Base-by-base conservation (phyloP, 1,140 invertebrate genomes). In the Drosophila serrata region DNA sequence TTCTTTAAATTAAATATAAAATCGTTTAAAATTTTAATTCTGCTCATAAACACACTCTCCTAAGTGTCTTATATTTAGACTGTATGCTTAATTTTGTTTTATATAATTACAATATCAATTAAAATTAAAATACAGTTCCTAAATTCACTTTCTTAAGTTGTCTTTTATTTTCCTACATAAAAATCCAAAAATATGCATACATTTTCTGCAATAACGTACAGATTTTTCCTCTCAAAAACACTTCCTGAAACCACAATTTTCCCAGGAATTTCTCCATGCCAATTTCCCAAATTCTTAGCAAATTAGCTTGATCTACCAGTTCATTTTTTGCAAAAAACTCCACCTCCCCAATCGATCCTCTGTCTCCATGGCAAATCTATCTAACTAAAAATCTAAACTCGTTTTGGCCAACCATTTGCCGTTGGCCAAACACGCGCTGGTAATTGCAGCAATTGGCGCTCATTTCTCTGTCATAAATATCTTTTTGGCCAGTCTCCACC, bases 391-490 rank as follows among this genome's bases (percentile, higher is more conserved):
- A 69, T 69, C 70, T 74, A 73, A 75, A 75, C 72, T 75, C 70
- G 73, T 76, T 76, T 59, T 35, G 45, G 60, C 45, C 64, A 8
- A 45, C 35, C 27, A 39, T 57, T 57, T 70, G 68, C 81, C 81
- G 58, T 49, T 53, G 79, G 82, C 79, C 53, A 59, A 87, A 87
- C 82, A 87, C 84, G 79, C 84, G 82, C 82, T 81, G 55, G 82
- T 87, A 87, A 87, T 87, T 87, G 84, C 84, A 42, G 70, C 84
- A 88, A 87, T 88, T 87, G 81, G 80, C 80, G 76, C 84, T 87
- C 84, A 88, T 88, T 87, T 87, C 80, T 74, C 72, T 87, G 84
- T 87, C 84, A 87, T 87, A 87, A 87, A 87, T 88, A 88, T 88
- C 62, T 75, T 75, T 68, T 61, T 76, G 73, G 59, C 63, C 64